These are phyloP conservation scores for Leptoteleia sp. DNA, from an alignment of 1,140 invertebrate genomes.

Conservation along the genomic window DNA sequence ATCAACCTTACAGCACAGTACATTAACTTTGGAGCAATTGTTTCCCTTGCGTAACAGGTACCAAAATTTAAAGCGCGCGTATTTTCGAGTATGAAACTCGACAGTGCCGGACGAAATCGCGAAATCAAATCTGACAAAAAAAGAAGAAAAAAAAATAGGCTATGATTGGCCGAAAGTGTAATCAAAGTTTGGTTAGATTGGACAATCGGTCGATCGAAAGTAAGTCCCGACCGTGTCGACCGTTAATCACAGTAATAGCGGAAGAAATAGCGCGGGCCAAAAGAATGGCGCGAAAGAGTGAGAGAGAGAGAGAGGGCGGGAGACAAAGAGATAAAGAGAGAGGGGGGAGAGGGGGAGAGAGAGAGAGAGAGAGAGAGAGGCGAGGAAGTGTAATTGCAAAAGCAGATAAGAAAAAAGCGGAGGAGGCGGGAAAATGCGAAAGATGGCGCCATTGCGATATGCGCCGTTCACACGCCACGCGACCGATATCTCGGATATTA, in stretches of 20 bases:
- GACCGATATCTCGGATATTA: constrained; percentile 74
- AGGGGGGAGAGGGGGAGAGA: constrained; percentile 34
- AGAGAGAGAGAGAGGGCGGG: constrained; percentile 44
- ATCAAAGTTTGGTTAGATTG: constrained; percentile 42
- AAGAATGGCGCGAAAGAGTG: constrained; percentile 30
- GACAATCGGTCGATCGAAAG: constrained; percentile 37
- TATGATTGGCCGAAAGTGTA: constrained; percentile 27
- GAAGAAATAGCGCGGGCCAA: constrained; percentile 38
- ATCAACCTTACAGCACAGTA: too few species aligned
- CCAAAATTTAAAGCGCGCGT: too few species aligned
- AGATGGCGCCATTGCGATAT: constrained; percentile 75
- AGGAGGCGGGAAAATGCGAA: constrained; percentile 61
- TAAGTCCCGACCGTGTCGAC: constrained; percentile 14
- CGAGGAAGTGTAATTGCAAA: constrained; percentile 43
- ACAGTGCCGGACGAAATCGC: too few species aligned
- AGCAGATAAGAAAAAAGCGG: constrained; percentile 51
- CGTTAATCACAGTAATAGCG: constrained; percentile 47
- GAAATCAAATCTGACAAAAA: neutral
- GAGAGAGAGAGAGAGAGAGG: constrained; percentile 33
- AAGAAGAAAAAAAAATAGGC: neutral
- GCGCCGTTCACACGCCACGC: constrained; percentile 74
- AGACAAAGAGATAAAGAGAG: too few species aligned
- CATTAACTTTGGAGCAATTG: too few species aligned
- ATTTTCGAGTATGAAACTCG: too few species aligned
- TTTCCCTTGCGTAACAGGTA: too few species aligned